phyloP scores from a whole-genome alignment of 1,140 invertebrate genomes.

The Anastrepha obliqua region DNA sequence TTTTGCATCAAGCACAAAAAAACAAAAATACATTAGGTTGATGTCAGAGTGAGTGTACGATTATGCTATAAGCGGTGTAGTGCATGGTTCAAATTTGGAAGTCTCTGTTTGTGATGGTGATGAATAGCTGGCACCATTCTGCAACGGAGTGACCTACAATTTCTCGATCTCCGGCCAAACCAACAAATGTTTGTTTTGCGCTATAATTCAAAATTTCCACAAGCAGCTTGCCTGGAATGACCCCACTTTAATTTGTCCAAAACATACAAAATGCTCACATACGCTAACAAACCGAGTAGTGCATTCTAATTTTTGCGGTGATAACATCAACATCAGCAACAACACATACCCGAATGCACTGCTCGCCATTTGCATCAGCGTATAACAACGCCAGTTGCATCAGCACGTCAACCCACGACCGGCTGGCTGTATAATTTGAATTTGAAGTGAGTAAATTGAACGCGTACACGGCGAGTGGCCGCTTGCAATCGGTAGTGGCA shows the following conservation, averaged over 20 bases:
- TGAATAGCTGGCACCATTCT: too few species aligned
- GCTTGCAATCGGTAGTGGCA: slow-evolving; percentile 15
- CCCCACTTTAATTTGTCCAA: neutral
- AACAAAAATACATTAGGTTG: too few species aligned
- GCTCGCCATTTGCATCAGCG: neutral
- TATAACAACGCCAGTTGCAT: neutral
- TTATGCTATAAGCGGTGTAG: too few species aligned
- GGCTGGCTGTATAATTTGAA: slow-evolving; percentile 9
- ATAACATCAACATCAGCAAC: slow-evolving; percentile 41
- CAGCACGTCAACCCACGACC: too few species aligned
- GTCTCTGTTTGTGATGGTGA: too few species aligned
- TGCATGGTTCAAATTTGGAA: too few species aligned
- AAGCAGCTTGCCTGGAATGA: neutral
- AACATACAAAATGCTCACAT: neutral
- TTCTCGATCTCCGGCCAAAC: too few species aligned
- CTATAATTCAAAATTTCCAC: too few species aligned
- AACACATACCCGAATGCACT: neutral
- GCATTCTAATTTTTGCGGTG: slow-evolving; percentile 39
- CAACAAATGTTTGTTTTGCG: too few species aligned
- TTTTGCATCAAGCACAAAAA: too few species aligned
- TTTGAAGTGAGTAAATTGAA: slow-evolving; percentile 3
- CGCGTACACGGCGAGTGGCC: neutral
- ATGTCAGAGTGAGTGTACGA: too few species aligned
- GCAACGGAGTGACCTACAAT: too few species aligned
- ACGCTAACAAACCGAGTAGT: neutral